phyloP scores from a whole-genome alignment of 2,797 vertebrate genomes.

The Sebastes diploproa region DNA sequence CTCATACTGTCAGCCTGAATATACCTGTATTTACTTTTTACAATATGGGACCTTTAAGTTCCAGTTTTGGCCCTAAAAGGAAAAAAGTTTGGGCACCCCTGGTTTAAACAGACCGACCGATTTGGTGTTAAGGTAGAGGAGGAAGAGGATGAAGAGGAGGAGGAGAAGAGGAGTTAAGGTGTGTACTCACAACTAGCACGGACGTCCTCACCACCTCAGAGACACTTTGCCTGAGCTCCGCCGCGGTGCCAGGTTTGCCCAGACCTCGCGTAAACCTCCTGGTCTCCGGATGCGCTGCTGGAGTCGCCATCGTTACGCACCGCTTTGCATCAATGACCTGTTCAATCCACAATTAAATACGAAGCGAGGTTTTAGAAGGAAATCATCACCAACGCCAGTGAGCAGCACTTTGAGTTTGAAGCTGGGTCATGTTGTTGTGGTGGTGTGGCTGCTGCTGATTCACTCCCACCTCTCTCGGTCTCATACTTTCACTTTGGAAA shows the following conservation, averaged over 20 bases:
- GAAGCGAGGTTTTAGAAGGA: conserved; percentile 16
- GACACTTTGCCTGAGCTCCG: conserved; percentile 94
- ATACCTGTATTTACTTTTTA: no score
- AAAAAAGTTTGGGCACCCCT: no score
- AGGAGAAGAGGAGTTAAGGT: conserved; percentile 1
- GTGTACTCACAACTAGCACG: conserved; percentile 89
- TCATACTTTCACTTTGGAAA: conserved; percentile 27
- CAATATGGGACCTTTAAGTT: no score
- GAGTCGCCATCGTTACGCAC: conserved; percentile 67
- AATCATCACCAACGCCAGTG: conserved; percentile 33
- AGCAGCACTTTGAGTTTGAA: conserved; percentile 46
- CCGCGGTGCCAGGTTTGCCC: conserved; percentile 94
- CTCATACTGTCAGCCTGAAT: no score
- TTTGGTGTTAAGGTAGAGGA: not conserved
- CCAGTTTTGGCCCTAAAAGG: no score
- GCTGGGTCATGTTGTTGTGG: conserved; percentile 55
- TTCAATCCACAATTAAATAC: conserved; percentile 1
- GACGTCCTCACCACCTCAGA: conserved; percentile 95
- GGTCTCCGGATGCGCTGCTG: conserved; percentile 84
- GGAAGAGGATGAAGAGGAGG: not conserved
- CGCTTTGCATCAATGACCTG: conserved; percentile 40
- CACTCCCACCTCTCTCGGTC: conserved; percentile 17
- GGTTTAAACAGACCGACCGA: not conserved
- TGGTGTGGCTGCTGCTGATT: not conserved
- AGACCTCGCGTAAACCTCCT: conserved; percentile 93